phyloP scores from a whole-genome alignment of 2,888 invertebrate species.

The Tromatobia lineatoria region DNA sequence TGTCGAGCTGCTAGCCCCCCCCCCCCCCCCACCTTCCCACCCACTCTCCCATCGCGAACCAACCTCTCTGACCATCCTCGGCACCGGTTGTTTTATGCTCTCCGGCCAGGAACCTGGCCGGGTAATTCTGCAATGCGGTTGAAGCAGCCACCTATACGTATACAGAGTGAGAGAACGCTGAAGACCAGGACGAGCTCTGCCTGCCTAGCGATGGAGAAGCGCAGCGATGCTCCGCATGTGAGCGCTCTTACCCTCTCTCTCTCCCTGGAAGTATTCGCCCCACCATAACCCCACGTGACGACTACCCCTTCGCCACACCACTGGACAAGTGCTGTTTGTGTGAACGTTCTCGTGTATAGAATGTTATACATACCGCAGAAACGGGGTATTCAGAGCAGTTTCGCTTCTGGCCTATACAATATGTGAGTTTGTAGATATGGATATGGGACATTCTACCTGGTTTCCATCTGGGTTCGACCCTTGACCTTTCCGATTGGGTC shows the following conservation, averaged over 20 bases:
- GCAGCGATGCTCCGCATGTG: conserved; percentile 39
- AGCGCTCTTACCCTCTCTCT: conserved; percentile 43
- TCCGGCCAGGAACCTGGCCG: conserved; percentile 80
- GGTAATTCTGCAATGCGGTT: conserved; percentile 85
- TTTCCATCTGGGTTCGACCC: no score
- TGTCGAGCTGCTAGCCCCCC: conserved; percentile 28
- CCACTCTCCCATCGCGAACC: conserved; percentile 27
- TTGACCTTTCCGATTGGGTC: no score
- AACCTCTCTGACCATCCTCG: conserved; percentile 71
- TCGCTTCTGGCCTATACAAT: conserved; percentile 26
- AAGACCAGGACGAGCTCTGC: conserved; percentile 40
- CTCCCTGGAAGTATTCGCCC: conserved; percentile 48
- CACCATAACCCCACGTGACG: conserved; percentile 56
- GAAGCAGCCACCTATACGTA: conserved; percentile 74
- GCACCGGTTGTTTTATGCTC: conserved; percentile 82
- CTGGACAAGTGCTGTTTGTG: conserved; percentile 56
- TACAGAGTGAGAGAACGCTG: conserved; percentile 43
- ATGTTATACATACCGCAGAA: conserved; percentile 13
- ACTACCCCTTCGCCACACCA: conserved; percentile 61
- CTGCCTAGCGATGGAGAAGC: conserved; percentile 50
- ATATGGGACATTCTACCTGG: not conserved
- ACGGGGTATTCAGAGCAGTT: conserved; percentile 11
- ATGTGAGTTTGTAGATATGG: conserved; percentile 25
- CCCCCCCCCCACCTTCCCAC: conserved; percentile 12
- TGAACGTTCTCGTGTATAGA: conserved; percentile 26